Evolutionary conservation across 2,888 invertebrate genomes (phyloP), one percentile per base, ranked within the genome.

Genomic region (Sycophila texana): DNA sequence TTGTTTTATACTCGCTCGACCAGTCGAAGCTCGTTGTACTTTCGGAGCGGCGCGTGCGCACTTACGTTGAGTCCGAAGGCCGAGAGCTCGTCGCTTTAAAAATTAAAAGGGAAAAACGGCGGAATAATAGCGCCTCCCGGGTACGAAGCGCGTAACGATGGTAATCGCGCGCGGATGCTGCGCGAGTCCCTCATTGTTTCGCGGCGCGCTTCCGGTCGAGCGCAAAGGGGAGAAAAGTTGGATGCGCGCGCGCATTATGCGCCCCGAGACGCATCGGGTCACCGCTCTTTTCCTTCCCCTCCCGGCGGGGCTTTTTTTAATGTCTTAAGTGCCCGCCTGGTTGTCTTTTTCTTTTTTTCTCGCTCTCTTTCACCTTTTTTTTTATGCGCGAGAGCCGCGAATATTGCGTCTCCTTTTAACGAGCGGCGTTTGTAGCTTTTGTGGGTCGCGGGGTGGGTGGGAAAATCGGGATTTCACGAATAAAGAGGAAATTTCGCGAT

Each of bases 121-220:
- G 39, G 39, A 39, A 39, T 39, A 39, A 39, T 39, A 4, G 53
- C 61, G 49, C 57, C 47, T 70, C 20, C 26, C 1, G 60, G 60
- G 66, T 66, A 39, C 77, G 51, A 53, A 53, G 20, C 71, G 57
- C 30, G 58, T 78, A 78, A 78, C 74, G 74, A 78, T 78, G 74
- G 68, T 78, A 78, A 78, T 74, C 68, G 51, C 51, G 63, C 47
- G 67, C 60, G n/a, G 58, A 2, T 20, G 68, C 55, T 13, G 75
- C 47, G 70, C 47, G 30, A 20, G 49, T 39, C 39, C 39, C 39
- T 39, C 39, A 39, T 39, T 39, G 39, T 39, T 39, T 39, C 39
- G 39, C 22, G 71, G 60, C 26, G 22, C 49, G 51, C 63, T 77
- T 77, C 77, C 72, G 77, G 71, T 63, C 63, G 65, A 57, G 55